Conservation (phyloP, 2,113 vertebrate genomes). For the Pseudonaja textilis region DNA sequence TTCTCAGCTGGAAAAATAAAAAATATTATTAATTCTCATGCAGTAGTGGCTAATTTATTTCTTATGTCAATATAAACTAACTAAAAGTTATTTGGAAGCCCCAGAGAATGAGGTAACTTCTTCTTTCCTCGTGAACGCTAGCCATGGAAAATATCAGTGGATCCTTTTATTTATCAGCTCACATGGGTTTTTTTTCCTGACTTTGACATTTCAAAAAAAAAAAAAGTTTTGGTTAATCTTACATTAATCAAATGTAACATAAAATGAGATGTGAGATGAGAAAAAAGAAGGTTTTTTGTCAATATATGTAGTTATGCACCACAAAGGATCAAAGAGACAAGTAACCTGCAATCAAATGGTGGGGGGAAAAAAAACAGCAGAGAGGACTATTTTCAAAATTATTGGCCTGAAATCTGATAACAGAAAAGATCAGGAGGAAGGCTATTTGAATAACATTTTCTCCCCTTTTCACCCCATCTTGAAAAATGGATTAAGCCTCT, state of each 20-base stretch:
- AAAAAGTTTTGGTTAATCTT: constrained; percentile 36
- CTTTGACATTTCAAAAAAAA: constrained; percentile 32
- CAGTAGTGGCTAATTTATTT: constrained; percentile 68
- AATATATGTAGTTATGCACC: constrained; percentile 45
- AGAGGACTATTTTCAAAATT: background rate
- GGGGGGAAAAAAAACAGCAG: background rate
- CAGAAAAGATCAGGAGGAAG: background rate
- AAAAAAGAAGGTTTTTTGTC: constrained; percentile 24
- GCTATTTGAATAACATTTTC: background rate
- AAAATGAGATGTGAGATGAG: background rate
- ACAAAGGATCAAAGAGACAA: constrained; percentile 52
- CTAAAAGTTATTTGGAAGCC: constrained; percentile 58
- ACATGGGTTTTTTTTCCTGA: constrained; percentile 48
- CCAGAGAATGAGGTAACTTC: constrained; percentile 68
- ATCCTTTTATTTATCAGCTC: constrained; percentile 60
- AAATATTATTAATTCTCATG: constrained; percentile 67
- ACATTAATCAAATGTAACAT: constrained; percentile 7
- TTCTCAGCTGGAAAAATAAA: constrained; percentile 62
- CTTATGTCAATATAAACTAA: constrained; percentile 55
- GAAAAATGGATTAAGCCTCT: background rate
- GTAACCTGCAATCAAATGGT: background rate
- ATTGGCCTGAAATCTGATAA: background rate
- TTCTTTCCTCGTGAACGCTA: constrained; percentile 58
- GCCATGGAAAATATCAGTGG: constrained; percentile 64
- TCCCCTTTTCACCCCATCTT: background rate